Evolutionary conservation across 2,113 vertebrate genomes (phyloP).

Genomic region (Psilopsiagon aymara): DNA sequence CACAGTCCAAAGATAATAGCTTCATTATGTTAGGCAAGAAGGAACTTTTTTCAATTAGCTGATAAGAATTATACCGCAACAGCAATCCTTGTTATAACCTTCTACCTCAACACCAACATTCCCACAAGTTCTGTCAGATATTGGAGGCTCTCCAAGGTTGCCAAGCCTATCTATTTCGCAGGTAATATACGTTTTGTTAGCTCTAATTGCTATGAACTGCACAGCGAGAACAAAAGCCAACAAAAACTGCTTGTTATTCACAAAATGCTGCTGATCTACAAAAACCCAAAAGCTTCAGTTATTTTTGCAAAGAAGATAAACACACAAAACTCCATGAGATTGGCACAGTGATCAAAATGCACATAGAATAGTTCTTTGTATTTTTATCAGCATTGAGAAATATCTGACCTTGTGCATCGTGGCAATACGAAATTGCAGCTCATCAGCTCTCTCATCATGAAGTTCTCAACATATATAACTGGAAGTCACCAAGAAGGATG

Average conservation of each 20-base stretch:
- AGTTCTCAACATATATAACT: neutral
- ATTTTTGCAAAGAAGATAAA: neutral
- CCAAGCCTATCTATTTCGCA: neutral
- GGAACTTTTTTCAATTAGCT: neutral
- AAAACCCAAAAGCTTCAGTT: conserved; percentile 1
- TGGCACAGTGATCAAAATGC: neutral
- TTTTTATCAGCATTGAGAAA: neutral
- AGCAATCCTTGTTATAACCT: neutral
- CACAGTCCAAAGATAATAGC: neutral
- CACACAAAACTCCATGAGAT: neutral
- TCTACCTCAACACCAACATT: neutral
- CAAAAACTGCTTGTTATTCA: neutral
- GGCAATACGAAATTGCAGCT: neutral
- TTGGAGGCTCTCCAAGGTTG: neutral
- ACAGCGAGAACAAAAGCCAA: neutral
- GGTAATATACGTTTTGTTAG: neutral
- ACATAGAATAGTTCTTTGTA: neutral
- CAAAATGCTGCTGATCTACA: neutral
- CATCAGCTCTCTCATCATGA: neutral
- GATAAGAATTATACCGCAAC: neutral
- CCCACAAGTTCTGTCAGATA: neutral
- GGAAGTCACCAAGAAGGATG: neutral
- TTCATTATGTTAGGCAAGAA: neutral
- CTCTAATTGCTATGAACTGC: neutral
- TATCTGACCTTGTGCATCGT: neutral